Evolutionary conservation across 2,888 invertebrate genomes (phyloP), one percentile per base, ranked within the genome.

Genomic region (Tetranychus piercei): DNA sequence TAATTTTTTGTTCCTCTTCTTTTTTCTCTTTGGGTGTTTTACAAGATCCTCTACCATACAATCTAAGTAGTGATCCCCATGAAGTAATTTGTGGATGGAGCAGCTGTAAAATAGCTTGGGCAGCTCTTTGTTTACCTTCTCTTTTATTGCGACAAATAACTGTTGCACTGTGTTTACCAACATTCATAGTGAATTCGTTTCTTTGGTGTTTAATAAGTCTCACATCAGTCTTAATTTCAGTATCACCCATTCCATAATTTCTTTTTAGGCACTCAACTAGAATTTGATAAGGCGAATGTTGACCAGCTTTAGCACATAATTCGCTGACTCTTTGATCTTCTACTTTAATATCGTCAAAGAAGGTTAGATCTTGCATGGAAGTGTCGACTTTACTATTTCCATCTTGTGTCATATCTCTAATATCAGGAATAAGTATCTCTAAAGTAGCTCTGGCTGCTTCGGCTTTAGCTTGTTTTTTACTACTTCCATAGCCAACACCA

Each of bases 141-240:
- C 92, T 88, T 83, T 97, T 97, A 84, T 96, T 97, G 82, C 91
- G 90, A 82, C 95, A 94, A n/a, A 89, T 83, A 44, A 96, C 93
- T 8, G 80, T 90, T 1, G 92, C 94, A 15, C 87, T 87, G 81
- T 95, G 92, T 81, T 92, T 92, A 73, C 94, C 95, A 67, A 95
- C 94, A 15, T 88, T 89, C 92, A 97, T 94, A 55, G 90, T 91
- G 81, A 94, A 90, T 84, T 94, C 92, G 81, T 94, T 94, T 80
- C 90, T 90, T 83, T 94, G 92, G 81, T 91, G 90, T 80, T 92
- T 90, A 72, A 92, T 84, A 45, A 91, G 90, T 81, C 90, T 91
- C 78, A 92, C 89, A 81, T 91, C 89, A 79, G 91, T 91, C 79
- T 89, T 87, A 76, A 94, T 91, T 80, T 92, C 88, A 71, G 92